phyloP scores from a whole-genome alignment of 2,888 invertebrate genomes.

The Adelphocoris suturalis region DNA sequence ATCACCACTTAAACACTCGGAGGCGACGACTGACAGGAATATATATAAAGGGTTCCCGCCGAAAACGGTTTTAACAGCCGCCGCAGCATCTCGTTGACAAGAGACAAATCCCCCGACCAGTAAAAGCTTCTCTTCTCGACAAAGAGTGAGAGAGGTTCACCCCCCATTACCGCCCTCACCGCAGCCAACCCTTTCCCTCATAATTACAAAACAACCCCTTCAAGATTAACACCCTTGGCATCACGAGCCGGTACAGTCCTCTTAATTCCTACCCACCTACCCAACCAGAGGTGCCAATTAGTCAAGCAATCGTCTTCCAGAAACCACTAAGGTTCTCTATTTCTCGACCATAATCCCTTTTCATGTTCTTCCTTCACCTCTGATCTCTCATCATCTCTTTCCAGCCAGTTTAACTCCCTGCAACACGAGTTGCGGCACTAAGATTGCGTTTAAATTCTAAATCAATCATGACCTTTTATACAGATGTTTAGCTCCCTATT shows the following conservation, averaged over 20 bases:
- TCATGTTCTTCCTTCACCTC: no score
- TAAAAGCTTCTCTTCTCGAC: conserved; percentile 18
- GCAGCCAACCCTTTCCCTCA: conserved; percentile 23
- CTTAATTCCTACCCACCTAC: conserved; percentile 17
- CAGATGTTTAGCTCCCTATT: no score
- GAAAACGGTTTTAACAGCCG: conserved; percentile 1
- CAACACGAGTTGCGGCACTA: no score
- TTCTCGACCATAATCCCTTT: background rate
- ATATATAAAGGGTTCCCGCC: background rate
- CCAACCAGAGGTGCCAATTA: conserved; percentile 33
- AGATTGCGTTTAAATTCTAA: no score
- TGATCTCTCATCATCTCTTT: no score
- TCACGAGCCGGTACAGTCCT: background rate
- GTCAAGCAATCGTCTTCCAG: conserved; percentile 54
- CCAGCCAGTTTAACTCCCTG: no score
- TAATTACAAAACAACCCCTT: conserved; percentile 58
- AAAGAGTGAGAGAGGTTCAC: conserved; percentile 18
- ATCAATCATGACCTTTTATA: no score
- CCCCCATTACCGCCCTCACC: conserved; percentile 21
- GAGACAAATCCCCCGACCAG: conserved; percentile 51
- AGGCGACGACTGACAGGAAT: conserved; percentile 14
- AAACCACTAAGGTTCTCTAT: background rate
- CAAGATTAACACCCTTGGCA: conserved; percentile 56
- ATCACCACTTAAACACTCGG: conserved; percentile 7
- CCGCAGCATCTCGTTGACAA: conserved; percentile 37